phyloP scores from a whole-genome alignment of 2,888 invertebrate genomes.

The Odontomyia ornata region DNA sequence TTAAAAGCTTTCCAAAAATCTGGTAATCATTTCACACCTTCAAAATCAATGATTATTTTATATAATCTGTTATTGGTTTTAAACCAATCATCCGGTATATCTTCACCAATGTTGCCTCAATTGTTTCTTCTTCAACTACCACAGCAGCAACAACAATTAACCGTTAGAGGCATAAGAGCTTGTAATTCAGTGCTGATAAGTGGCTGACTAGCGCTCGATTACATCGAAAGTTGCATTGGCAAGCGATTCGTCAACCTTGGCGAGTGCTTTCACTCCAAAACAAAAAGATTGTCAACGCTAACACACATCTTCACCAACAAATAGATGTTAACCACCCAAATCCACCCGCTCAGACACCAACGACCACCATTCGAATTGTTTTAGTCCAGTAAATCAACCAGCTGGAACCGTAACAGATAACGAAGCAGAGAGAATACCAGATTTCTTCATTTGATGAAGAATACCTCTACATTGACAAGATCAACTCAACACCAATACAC shows the following conservation, averaged over 20 bases:
- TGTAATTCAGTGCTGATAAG: background rate
- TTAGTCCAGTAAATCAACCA: background rate
- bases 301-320: conserved; percentile 8
- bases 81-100: background rate
- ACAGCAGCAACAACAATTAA: background rate
- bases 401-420: background rate
- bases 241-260: conserved; percentile 47
- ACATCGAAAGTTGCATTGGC: conserved; percentile 45
- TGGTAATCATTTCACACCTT: too few relatives aligned
- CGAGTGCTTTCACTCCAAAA: conserved; percentile 47
- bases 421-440: background rate
- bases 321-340: background rate
- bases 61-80: background rate
- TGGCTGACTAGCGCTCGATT: background rate
- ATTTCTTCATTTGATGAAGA: background rate
- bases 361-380: background rate
- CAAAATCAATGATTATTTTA: too few relatives aligned
- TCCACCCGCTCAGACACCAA: background rate
- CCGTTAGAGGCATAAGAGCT: too few relatives aligned
- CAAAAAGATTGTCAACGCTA: conserved; percentile 22
- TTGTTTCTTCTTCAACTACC: background rate
- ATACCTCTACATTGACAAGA: background rate
- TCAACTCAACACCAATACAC: background rate
- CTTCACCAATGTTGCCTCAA: background rate
- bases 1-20: too few relatives aligned